phyloP scores from a whole-genome alignment of 2,797 vertebrate species.

The Oreortyx pictus region DNA sequence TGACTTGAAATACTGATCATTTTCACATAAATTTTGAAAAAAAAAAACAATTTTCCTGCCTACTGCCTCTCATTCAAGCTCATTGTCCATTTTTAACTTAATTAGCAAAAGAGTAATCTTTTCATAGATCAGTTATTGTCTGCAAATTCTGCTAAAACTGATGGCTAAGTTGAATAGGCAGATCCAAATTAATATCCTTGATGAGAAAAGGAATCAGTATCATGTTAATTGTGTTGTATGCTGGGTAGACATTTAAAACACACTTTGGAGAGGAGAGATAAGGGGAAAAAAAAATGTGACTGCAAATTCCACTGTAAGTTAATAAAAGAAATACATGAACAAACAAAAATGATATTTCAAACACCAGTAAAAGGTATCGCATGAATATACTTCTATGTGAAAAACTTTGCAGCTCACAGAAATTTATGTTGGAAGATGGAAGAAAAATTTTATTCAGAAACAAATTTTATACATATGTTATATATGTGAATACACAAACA shows the following conservation, averaged over 20 bases:
- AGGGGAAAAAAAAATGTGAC: too few relatives aligned
- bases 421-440: too few relatives aligned
- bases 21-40: not conserved
- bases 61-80: not conserved
- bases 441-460: too few relatives aligned
- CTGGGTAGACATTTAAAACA: not conserved
- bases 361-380: too few relatives aligned
- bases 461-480: too few relatives aligned
- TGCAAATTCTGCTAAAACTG: not conserved
- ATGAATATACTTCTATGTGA: too few relatives aligned
- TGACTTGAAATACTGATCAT: not conserved
- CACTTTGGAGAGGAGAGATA: not conserved
- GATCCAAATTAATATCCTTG: not conserved
- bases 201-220: not conserved
- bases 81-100: not conserved
- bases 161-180: not conserved
- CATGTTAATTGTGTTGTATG: not conserved
- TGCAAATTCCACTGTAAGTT: too few relatives aligned
- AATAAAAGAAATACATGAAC: too few relatives aligned
- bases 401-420: too few relatives aligned
- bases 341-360: too few relatives aligned
- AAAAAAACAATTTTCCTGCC: accelerated
- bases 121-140: not conserved
- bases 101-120: not conserved
- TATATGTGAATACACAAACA: too few relatives aligned